phyloP scores from a whole-genome alignment of 2,888 invertebrate species.

The Periphyllus acericola region DNA sequence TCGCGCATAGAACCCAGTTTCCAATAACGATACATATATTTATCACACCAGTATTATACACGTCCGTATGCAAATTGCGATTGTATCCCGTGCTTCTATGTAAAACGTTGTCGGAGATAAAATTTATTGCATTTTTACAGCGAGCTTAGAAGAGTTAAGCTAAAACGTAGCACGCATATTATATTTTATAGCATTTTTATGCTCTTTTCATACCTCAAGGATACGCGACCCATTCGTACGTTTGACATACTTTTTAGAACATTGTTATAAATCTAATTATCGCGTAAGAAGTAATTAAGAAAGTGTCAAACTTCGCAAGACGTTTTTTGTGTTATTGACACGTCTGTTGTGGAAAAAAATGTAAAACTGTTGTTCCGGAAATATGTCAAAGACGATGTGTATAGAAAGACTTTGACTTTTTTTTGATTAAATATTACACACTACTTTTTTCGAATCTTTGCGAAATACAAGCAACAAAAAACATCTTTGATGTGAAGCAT shows the following conservation, averaged over 20 bases:
- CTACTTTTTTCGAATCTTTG: constrained; percentile 27
- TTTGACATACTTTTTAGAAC: not conserved
- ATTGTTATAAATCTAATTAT: constrained; percentile 42
- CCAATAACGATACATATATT: not conserved
- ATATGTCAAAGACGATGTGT: constrained; percentile 28
- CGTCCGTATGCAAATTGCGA: not conserved
- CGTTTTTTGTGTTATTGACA: constrained; percentile 22
- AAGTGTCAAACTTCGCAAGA: constrained; percentile 28
- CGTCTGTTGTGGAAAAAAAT: not conserved
- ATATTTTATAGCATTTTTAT: not conserved
- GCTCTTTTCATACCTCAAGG: not conserved
- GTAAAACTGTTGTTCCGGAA: constrained; percentile 46
- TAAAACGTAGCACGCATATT: not conserved
- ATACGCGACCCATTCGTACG: not conserved
- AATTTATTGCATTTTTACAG: not conserved
- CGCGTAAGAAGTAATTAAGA: constrained; percentile 4
- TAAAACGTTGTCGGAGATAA: not conserved
- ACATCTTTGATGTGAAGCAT: constrained; percentile 52
- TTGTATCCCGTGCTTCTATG: not conserved
- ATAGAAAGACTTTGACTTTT: constrained; percentile 31
- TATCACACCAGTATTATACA: not conserved
- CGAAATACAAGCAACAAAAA: constrained; percentile 36
- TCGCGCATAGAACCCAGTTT: not conserved
- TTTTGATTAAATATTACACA: constrained; percentile 42
- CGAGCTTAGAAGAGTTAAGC: not conserved